Evolutionary conservation across 1,140 invertebrate genomes (phyloP), one percentile per base, ranked within the genome.

Genomic region (Bombus sibiricus): DNA sequence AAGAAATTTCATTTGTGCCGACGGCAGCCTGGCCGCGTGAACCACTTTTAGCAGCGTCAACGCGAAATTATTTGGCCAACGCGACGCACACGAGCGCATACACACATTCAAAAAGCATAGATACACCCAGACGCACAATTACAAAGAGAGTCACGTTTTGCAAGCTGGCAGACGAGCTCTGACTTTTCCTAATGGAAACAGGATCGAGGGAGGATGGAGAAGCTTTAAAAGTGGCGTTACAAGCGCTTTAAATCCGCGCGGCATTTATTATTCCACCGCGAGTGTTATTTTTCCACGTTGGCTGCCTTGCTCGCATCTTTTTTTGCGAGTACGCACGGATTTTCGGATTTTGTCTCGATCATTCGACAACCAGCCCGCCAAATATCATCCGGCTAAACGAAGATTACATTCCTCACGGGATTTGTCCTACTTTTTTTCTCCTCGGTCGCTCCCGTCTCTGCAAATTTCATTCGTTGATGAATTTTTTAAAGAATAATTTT

Each of bases 1-100:
- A 78, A 78, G 75, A 78, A 78, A 78, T 78, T 78, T 78, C 75
- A 64, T 78, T 78, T 64, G 59, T 64, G 37, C 34, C 75, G 5
- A 37, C 37, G 13, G 28, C 37, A n/a, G 75, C n/a, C 13, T 32
- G 57, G 37, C 25, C 57, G 57, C 57, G 75, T 64, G 75, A 41
- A 78, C 75, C 75, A 66, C 75, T 78, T 64, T 66, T 59, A 78
- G 57, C 75, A 37, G 28, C 25, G 74, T 76, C 39, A 22, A 43
- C 39, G 41, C 41, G 71, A 73, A 41, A 78, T 78, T 64, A 41
- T 78, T 78, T 64, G 75, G 57, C 57, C 34, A 41, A 53, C 53
- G n/a, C 28, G 32, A 34, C 32, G 34, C 28, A 34, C 73, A 5
- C 34, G 10, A 25, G 25, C 32, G 22, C 32, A 57, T 43, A 53